Conservation (phyloP, 2,797 vertebrate species). For the Chloroceryle inda region DNA sequence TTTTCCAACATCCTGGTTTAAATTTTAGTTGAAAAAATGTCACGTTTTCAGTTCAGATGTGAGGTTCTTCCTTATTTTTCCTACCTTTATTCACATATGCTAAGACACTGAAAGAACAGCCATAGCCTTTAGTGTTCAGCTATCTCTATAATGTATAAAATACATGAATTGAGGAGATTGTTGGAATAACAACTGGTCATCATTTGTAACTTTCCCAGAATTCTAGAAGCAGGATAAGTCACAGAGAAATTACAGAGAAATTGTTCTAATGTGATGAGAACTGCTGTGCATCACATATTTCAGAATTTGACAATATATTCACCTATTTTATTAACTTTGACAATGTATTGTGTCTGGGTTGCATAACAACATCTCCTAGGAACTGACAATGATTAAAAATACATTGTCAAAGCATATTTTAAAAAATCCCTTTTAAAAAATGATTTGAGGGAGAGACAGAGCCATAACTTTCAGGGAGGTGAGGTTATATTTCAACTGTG, state of each 20-base stretch:
- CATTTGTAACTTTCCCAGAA: background rate
- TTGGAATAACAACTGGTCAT: background rate
- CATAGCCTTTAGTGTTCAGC: background rate
- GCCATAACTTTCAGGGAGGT: background rate
- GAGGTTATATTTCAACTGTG: background rate
- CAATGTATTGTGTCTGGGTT: background rate
- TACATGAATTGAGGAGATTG: background rate
- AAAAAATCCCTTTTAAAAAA: background rate
- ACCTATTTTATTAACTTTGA: conserved; percentile 1
- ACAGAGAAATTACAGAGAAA: background rate
- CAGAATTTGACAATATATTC: background rate
- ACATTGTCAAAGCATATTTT: background rate
- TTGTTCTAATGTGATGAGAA: background rate
- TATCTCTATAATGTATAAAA: background rate
- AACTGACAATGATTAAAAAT: conserved; percentile 10
- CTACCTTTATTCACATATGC: background rate
- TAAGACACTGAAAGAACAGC: background rate
- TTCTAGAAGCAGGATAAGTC: background rate
- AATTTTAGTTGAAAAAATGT: background rate
- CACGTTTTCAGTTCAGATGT: background rate
- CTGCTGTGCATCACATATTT: background rate
- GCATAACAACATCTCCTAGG: background rate
- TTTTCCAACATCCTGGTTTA: background rate
- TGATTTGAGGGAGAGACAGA: background rate
- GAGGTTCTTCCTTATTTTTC: background rate